Evolutionary conservation across 2,888 invertebrate genomes (phyloP).

Genomic region (Amphipoea oculea): DNA sequence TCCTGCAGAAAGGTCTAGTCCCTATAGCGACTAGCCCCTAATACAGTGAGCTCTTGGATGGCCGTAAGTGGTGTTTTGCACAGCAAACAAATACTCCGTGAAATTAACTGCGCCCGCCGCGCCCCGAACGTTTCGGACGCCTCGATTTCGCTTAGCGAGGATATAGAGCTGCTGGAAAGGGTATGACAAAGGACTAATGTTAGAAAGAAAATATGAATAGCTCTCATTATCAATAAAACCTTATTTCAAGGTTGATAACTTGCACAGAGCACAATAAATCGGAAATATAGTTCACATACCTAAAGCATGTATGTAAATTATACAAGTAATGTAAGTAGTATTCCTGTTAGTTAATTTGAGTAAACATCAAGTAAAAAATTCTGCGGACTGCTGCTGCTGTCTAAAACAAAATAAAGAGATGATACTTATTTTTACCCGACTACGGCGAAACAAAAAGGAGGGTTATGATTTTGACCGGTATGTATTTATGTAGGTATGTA

Average conservation of each 20-base stretch:
- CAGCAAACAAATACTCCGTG: slow-evolving; percentile 85
- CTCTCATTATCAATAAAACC: not conserved
- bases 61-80: slow-evolving; percentile 80
- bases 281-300: not conserved
- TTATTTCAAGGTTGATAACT: not conserved
- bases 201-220: not conserved
- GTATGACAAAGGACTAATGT: not conserved
- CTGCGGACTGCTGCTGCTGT: not conserved
- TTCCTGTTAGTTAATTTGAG: not conserved
- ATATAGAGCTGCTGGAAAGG: slow-evolving; percentile 54
- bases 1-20: slow-evolving; percentile 65
- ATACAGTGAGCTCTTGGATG: slow-evolving; percentile 72
- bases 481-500: no score
- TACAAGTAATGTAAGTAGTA: not conserved
- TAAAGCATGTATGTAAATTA: not conserved
- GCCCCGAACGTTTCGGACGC: slow-evolving; percentile 78
- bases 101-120: slow-evolving; percentile 83
- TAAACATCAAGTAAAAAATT: not conserved
- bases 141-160: slow-evolving; percentile 66
- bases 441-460: no score
- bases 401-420: not conserved
- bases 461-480: no score
- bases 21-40: slow-evolving; percentile 69
- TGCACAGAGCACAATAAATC: no score
- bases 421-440: not conserved